Conservation (phyloP, 1,140 invertebrate species). For the Nasonia longicornis region DNA sequence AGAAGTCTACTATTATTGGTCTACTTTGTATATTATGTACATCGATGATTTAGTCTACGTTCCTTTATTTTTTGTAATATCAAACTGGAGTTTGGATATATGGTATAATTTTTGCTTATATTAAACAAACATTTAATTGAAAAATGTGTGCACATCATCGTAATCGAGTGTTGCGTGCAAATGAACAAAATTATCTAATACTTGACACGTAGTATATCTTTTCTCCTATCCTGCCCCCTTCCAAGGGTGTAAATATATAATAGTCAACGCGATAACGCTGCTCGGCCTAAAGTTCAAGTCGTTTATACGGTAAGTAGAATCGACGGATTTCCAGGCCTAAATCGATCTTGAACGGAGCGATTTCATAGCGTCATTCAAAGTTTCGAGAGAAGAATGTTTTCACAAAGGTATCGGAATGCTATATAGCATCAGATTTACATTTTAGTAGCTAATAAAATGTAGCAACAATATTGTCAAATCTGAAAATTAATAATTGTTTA, state of each 20-base stretch:
- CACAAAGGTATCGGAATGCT: neutral
- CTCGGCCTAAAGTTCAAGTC: neutral
- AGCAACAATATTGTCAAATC: neutral
- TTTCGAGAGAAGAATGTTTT: neutral
- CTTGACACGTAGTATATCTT: neutral
- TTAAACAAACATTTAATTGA: too few species aligned
- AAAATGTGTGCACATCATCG: too few species aligned
- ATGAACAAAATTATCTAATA: neutral
- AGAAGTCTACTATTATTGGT: too few species aligned
- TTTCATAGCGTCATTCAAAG: conserved; percentile 6
- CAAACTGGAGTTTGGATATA: too few species aligned
- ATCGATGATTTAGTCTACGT: too few species aligned
- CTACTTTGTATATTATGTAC: too few species aligned
- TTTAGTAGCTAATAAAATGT: neutral
- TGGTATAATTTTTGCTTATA: too few species aligned
- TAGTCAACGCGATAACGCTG: neutral
- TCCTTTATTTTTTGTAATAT: too few species aligned
- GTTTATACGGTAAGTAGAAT: conserved; percentile 17
- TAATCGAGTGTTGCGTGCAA: neutral
- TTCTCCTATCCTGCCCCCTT: neutral
- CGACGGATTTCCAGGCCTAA: conserved; percentile 7
- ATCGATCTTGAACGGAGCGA: neutral
- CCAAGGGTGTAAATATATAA: neutral
- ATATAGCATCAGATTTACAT: neutral
- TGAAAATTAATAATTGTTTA: neutral